Evolutionary conservation across 2,113 vertebrate species (phyloP), one percentile per base, ranked within the genome.

Genomic region (Oncorhynchus clarkii): DNA sequence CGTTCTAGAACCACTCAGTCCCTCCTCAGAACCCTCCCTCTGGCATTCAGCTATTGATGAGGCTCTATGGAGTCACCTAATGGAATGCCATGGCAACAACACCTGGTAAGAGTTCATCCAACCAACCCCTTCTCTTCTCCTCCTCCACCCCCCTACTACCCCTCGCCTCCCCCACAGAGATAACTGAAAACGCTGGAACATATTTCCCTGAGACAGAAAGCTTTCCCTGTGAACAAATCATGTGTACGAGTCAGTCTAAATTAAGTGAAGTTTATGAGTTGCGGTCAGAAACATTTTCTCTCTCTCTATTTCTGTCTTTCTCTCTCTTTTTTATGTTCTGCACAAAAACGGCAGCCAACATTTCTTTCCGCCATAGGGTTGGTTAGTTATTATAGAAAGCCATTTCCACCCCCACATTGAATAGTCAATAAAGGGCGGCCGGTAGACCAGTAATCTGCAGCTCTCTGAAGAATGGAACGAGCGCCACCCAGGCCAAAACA

Each of bases 31-130:
- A 81, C 79, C 91, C 93, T 92, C 88, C 86, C 90, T 93, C 93
- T 91, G 92, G 93, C 94, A 96, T 94, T 93, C 95, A 93, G 93
- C 92, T 93, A 93, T 93, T 86, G 93, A 95, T 95, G 94, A 94
- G 91, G 92, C 88, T 88, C 94, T 93, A 94, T 95, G 95, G 95
- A 96, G 96, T 96, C 93, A 93, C 94, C 95, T 95, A 96, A 96
- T 95, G 93, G 94, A 97, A 96, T 94, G 93, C 95, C 94, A 94
- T 96, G 95, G 95, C 96, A 98, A 97, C 94, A 91, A 95, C 96
- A 97, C 93, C 93, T 94, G 93, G 90, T 90, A 91, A 88, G 89
- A 89, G 93, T 92, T 93, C 89, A 90, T 88, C 88, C 88, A 86
- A 88, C 85, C 89, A 88, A 88, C 60, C 24, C 24, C 71, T 69